These are phyloP conservation scores for Aphrocallistes beatrix DNA, from an alignment of 37 sponge, comb jelly and placozoan species.

Conservation along the genomic window DNA sequence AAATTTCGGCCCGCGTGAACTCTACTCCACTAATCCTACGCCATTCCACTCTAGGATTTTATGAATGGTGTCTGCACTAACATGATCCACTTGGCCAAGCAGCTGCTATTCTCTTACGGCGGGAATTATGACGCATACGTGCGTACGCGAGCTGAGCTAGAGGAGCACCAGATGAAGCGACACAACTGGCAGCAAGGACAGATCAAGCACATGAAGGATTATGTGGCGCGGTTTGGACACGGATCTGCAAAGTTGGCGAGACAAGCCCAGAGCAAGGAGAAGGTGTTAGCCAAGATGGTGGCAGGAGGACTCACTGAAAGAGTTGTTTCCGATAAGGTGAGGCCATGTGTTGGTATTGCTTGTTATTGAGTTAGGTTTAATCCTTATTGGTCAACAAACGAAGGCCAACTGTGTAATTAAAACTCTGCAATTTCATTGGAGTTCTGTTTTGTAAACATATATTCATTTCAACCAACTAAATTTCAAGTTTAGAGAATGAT, in stretches of 20 bases:
- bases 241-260: conserved; percentile 74
- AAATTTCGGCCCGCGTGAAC: too few species aligned
- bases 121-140: conserved; percentile 91
- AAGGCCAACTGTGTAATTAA: too few species aligned
- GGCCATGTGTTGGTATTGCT: too few species aligned
- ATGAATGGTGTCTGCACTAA: conserved; percentile 94
- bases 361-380: too few species aligned
- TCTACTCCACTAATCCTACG: neutral
- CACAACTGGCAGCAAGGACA: conserved; percentile 93
- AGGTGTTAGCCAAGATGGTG: conserved; percentile 88
- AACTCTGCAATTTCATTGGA: too few species aligned
- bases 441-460: too few species aligned
- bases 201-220: conserved; percentile 96
- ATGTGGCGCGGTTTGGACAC: conserved; percentile 86
- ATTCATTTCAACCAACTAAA: too few species aligned
- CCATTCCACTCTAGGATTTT: conserved; percentile 47
- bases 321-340: conserved; percentile 59
- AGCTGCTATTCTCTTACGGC: conserved; percentile 49
- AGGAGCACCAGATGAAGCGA: conserved; percentile 92
- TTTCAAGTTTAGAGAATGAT: too few species aligned
- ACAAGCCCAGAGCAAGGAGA: conserved; percentile 94
- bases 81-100: conserved; percentile 68
- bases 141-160: conserved; percentile 64
- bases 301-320: conserved; percentile 82
- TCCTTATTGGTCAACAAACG: too few species aligned